Conservation (phyloP, 2,113 vertebrate species). For the Ammodytes dubius region DNA sequence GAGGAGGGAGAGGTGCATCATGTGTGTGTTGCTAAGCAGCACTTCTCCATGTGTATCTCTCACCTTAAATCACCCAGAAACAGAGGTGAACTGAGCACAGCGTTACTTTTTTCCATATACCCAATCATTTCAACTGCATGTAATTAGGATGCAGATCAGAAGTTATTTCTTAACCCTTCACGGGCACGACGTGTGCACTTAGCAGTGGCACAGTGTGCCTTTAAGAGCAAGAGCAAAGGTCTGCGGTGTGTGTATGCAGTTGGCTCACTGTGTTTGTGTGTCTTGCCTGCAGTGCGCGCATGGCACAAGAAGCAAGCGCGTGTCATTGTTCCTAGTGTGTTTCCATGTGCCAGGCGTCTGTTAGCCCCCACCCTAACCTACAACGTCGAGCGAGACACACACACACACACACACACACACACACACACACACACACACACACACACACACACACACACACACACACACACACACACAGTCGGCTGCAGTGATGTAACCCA, state of each 20-base stretch:
- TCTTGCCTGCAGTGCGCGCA: slow-evolving; percentile 35
- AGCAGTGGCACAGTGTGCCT: slow-evolving; percentile 17
- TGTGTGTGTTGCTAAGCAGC: background rate
- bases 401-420: slow-evolving; percentile 13
- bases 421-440: background rate
- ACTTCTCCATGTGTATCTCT: background rate
- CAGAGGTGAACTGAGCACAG: background rate
- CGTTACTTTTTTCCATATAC: background rate
- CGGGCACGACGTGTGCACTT: slow-evolving; percentile 5
- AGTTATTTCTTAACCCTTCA: background rate
- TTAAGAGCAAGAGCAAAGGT: slow-evolving; percentile 51
- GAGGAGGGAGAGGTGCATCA: no score
- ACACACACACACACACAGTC: slow-evolving; percentile 7
- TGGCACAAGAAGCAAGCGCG: slow-evolving; percentile 70
- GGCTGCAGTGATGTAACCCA: slow-evolving; percentile 79
- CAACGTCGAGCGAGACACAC: slow-evolving; percentile 2
- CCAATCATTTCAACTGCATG: background rate
- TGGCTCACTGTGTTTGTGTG: slow-evolving; percentile 41
- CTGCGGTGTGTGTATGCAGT: slow-evolving; percentile 39
- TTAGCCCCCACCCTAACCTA: slow-evolving; percentile 31
- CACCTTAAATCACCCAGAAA: slow-evolving; percentile 1
- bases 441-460: slow-evolving; percentile 12
- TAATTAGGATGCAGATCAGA: slow-evolving; percentile 22
- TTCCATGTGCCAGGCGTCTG: slow-evolving; percentile 68
- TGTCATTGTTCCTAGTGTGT: slow-evolving; percentile 61